phyloP scores from a whole-genome alignment of 92 coral and sea anemone genomes.

The Palythoa heliodiscus region DNA sequence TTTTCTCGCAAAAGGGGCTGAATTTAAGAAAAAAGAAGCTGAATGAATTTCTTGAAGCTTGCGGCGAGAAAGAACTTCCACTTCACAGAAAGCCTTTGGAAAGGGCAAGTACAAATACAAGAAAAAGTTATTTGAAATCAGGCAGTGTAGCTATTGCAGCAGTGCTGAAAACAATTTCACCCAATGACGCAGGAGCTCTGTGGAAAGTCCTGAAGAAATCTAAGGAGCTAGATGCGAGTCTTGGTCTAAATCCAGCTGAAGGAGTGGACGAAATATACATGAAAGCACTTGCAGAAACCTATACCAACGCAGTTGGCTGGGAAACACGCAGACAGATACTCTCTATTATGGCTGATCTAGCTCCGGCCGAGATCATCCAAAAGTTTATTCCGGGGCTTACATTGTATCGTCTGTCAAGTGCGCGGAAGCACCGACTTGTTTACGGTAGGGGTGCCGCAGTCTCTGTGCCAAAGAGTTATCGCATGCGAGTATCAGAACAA shows the following conservation, averaged over 20 bases:
- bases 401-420: background rate
- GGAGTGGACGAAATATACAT: background rate
- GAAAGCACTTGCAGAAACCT: constrained; percentile 1
- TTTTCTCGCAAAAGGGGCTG: background rate
- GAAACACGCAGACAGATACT: background rate
- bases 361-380: background rate
- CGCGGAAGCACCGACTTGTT: background rate
- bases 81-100: background rate
- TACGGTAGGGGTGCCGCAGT: background rate
- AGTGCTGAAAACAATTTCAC: background rate
- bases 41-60: background rate
- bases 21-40: background rate
- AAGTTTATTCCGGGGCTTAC: background rate
- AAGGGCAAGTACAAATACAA: background rate
- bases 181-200: background rate
- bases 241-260: background rate
- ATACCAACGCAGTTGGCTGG: background rate
- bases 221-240: background rate
- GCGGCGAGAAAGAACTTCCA: background rate
- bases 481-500: too few relatives aligned
- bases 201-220: background rate
- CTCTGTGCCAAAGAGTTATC: background rate
- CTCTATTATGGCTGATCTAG: background rate
- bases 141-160: background rate
- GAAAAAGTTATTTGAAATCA: background rate